Evolutionary conservation across 2,888 invertebrate genomes (phyloP), one percentile per base, ranked within the genome.

Genomic region (Mechanitis messenoides): DNA sequence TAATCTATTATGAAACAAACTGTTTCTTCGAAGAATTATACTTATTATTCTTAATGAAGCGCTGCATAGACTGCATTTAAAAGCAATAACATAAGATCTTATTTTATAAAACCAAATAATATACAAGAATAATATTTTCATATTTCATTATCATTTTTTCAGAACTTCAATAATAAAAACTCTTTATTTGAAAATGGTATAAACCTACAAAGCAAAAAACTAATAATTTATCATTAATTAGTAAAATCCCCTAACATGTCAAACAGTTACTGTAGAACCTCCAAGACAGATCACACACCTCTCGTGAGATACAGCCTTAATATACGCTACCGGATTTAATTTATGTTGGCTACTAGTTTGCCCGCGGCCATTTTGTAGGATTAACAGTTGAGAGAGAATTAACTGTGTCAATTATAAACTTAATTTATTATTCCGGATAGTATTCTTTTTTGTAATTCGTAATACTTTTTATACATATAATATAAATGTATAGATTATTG

Each of bases 211-310:
- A 28, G 7, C 50, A 6, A 31, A 31, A 31, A 50, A 7, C 50
- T 31, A 50, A 50, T 7, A 50, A 50, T 31, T 9, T 50, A 50
- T 50, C 50, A 50, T 50, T 31, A 50, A 31, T 50, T 50, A 50
- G 50, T 28, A 28, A 50, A 50, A 50, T 50, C 31, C 50, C 9
- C 31, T 9, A 50, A 31, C 31, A 31, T 50, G 50, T 50, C 50
- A 50, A 50, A 50, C 50, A 50, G 28, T 50, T 31, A 31, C 31
- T 28, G 47, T 28, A 28, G 47, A 28, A 47, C 47, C 47, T 42
- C 42, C 4, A 5, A 50, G 50, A 56, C 45, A 58, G 63, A 58
- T 46, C 33, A 55, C 61, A 63, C 65, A 61, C 65, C 65, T 60
- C 58, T 63, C 54, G 60, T 59, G 31, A 50, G 9, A 50, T 31